A percentile compares a stretch with the other conserved stretches of the same genome.
phyloP scores from a whole-genome alignment of 2,888 invertebrate genomes.

The Neria commutata region DNA sequence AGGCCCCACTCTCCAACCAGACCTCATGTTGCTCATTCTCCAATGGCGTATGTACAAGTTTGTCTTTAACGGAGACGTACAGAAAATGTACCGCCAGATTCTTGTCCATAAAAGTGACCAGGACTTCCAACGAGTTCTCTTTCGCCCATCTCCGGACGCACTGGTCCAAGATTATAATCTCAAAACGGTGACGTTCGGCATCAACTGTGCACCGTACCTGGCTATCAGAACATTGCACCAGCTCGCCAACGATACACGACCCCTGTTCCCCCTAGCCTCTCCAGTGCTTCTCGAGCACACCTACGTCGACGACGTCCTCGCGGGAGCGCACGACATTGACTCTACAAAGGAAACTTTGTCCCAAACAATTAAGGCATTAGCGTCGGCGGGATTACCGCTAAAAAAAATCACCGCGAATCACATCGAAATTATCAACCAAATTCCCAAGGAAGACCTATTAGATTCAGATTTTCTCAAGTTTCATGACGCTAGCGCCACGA shows the following conservation, averaged over 20 bases:
- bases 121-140: conserved; percentile 31
- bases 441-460: not conserved
- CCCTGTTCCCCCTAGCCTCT: conserved; percentile 4
- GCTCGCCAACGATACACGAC: conserved; percentile 15
- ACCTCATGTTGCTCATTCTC: conserved; percentile 25
- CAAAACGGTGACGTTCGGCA: conserved; percentile 23
- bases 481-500: conserved; percentile 4
- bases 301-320: conserved; percentile 24
- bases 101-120: conserved; percentile 22
- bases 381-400: conserved; percentile 15
- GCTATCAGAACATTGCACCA: conserved; percentile 22
- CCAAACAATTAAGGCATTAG: conserved; percentile 1
- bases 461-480: conserved; percentile 2
- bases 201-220: conserved; percentile 17
- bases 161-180: conserved; percentile 14
- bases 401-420: conserved; percentile 6
- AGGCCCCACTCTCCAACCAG: too few species aligned
- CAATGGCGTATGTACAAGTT: conserved; percentile 26
- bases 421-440: not conserved
- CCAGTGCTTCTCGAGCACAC: conserved; percentile 12
- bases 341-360: not conserved
- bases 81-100: conserved; percentile 39
- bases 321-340: conserved; percentile 16
- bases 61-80: conserved; percentile 36
- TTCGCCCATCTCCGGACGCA: conserved; percentile 10